A percentile compares a stretch with the other conserved stretches of the same genome.
Conservation (phyloP, 2,888 invertebrate species). For the Cordilura impudica region DNA sequence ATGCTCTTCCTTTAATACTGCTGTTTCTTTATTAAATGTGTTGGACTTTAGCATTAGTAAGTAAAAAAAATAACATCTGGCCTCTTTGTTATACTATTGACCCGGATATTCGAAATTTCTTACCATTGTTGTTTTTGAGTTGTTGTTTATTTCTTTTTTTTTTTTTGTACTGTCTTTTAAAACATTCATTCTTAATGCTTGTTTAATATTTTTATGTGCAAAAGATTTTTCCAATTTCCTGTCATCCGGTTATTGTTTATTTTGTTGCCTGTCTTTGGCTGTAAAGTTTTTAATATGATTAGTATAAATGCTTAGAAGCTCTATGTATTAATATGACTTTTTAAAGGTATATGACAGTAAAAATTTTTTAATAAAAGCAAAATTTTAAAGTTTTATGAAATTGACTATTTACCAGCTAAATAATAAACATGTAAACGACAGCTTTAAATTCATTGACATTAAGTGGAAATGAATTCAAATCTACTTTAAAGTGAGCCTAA, state of each 20-base stretch:
- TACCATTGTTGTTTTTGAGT: conserved; percentile 17
- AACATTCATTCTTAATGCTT: no score
- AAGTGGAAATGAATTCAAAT: no score
- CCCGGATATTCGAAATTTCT: conserved; percentile 53
- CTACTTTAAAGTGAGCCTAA: no score
- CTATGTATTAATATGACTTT: no score
- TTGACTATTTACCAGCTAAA: no score
- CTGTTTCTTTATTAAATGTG: background rate
- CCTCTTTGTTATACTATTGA: conserved; percentile 36
- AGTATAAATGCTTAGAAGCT: no score
- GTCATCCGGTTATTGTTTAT: conserved; percentile 48
- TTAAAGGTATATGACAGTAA: no score
- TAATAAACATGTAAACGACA: no score
- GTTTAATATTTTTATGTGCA: background rate
- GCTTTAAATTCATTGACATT: no score
- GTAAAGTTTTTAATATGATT: background rate
- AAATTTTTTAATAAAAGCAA: no score
- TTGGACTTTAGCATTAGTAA: background rate
- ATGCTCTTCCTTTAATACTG: background rate
- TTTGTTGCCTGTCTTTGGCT: conserved; percentile 1
- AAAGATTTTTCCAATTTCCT: conserved; percentile 51
- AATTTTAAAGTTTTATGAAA: no score
- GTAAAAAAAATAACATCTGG: conserved; percentile 6
- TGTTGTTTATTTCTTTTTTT: conserved; percentile 6
- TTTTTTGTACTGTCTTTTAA: conserved; percentile 4